Evolutionary conservation across 2,888 invertebrate species (phyloP).

Genomic region (Diadegma fenestrale): DNA sequence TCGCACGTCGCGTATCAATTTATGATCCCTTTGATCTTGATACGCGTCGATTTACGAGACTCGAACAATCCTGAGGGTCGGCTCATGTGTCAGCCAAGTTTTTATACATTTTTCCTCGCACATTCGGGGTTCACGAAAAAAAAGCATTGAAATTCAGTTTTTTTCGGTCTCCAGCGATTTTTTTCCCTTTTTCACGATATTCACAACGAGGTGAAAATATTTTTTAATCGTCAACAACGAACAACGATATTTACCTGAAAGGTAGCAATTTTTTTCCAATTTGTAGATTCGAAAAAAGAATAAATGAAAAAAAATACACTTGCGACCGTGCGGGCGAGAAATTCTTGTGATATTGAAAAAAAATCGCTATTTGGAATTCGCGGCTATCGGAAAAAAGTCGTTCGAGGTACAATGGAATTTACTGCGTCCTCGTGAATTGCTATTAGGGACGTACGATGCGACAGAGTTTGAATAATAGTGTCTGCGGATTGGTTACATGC

Average conservation of each 20-base stretch:
- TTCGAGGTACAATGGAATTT: background rate
- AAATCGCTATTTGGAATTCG: no score
- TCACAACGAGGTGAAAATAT: background rate
- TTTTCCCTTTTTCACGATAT: background rate
- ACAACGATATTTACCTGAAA: background rate
- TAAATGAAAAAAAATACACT: no score
- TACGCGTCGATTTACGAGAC: constrained; percentile 11
- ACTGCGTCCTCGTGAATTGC: background rate
- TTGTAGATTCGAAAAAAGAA: no score
- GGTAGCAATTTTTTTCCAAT: no score
- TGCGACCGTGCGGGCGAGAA: no score
- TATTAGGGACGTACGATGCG: background rate
- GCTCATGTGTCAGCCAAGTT: background rate
- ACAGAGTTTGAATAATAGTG: background rate
- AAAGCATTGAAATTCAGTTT: background rate
- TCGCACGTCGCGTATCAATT: background rate
- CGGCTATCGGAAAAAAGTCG: no score
- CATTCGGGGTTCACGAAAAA: background rate
- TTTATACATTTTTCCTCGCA: background rate
- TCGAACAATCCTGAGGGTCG: background rate
- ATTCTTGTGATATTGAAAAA: no score
- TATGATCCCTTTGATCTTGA: constrained; percentile 6
- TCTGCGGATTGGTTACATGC: background rate
- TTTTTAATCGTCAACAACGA: background rate
- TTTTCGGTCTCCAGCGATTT: background rate